phyloP scores from a whole-genome alignment of 2,888 invertebrate species.

The Hemaris fuciformis region DNA sequence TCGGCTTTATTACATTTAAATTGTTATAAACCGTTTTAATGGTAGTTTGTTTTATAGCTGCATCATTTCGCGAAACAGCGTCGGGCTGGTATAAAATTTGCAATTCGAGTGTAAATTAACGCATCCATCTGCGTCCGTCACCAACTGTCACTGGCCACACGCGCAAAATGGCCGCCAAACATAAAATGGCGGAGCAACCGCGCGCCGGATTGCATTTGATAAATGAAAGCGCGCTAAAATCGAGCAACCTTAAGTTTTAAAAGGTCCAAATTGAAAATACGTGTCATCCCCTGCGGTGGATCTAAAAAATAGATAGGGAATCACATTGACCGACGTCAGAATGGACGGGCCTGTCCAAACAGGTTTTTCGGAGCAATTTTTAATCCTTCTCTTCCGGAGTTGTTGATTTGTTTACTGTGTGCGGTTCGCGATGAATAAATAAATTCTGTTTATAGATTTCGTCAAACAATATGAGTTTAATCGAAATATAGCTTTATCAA shows the following conservation, averaged over 20 bases:
- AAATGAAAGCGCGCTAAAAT: slow-evolving; percentile 30
- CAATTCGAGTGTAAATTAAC: slow-evolving; percentile 29
- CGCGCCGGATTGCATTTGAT: slow-evolving; percentile 30
- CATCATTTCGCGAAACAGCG: background rate
- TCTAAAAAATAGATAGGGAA: slow-evolving; percentile 1
- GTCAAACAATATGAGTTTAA: no score
- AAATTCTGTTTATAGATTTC: no score
- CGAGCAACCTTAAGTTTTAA: slow-evolving; percentile 20
- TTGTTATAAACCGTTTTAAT: background rate
- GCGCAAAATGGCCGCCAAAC: slow-evolving; percentile 25
- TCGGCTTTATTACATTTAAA: background rate
- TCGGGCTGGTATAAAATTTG: slow-evolving; percentile 17
- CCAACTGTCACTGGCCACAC: slow-evolving; percentile 24
- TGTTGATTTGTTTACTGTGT: background rate
- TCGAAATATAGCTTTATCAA: no score
- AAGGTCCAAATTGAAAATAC: slow-evolving; percentile 36
- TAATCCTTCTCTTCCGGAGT: background rate
- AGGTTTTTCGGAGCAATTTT: background rate
- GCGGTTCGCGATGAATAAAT: background rate
- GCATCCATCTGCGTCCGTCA: slow-evolving; percentile 29
- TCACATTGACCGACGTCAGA: background rate
- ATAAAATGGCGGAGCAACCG: slow-evolving; percentile 26
- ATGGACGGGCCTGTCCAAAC: slow-evolving; percentile 1
- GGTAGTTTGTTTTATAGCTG: background rate
- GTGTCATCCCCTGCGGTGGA: slow-evolving; percentile 21